Base-by-base conservation (phyloP, 2,113 vertebrate genomes). In the Neotoma lepida region DNA sequence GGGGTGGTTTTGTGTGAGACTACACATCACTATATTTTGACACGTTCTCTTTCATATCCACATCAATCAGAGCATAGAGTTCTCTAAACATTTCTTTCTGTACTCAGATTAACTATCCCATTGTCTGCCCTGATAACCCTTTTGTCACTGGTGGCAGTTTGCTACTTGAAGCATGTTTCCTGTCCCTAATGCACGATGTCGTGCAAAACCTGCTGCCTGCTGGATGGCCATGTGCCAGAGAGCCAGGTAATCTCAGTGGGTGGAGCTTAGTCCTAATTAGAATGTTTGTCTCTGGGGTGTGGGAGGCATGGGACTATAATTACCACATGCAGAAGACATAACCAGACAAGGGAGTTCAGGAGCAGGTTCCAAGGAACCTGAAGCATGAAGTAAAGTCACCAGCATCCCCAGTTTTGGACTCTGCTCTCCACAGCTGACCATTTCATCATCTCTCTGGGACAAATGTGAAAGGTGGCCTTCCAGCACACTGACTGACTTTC, bases 261-360 rank as follows among this genome's bases (percentile, higher is more conserved):
- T 74, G 90, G 93, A 96, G 97, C 94, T 97, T 84, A 96, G 94
- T 93, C 88, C 94, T 97, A 96, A 97, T 97, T 96, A 97, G 89
- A 76, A 18, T 71, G 77, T 88, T 28, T 97, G 93, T 96, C 74
- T 87, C 13, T 5, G 74, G 56, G 68, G 76, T 24, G 22, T 56
- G 6, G 20, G 35, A 58, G 35, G 12, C 2, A 7, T 61, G 95
- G 95, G 84, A 85, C 85, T 56, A 61, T 87, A 97, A 76, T 85
- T 95, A 95, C 96, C 95, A 97, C 96, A 97, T 93, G 96, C 96
- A 97, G 97, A 93, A 97, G 78, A 91, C 93, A 54, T 68, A 58
- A 33, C 80, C 41, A 96, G 97, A 97, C 96, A 95, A 95, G 96
- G 93, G 91, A 74, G 74, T 93, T 96, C 97, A 96, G 92, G 96